A percentile compares a stretch with the other conserved stretches of the same genome.
Conservation (phyloP, 2,797 vertebrate species). For the Gallinago stenura region DNA sequence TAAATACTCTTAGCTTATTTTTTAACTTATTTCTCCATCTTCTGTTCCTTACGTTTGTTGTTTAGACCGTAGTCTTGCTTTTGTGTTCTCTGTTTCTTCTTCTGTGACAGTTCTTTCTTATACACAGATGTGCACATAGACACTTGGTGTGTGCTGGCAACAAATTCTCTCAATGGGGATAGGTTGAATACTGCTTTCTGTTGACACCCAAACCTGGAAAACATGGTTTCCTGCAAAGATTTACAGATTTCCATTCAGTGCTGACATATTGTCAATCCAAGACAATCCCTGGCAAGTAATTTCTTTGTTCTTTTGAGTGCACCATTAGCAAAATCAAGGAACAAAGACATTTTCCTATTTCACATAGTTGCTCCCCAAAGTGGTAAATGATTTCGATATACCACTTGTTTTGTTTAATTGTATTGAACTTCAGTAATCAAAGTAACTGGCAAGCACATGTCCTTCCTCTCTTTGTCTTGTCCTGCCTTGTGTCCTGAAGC, state of each 20-base stretch:
- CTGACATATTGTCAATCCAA: background rate
- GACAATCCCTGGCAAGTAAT: background rate
- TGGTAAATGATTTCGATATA: background rate
- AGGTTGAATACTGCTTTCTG: background rate
- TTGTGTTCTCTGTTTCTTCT: background rate
- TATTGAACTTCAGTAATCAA: background rate
- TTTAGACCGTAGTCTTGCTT: background rate
- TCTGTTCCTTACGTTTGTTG: background rate
- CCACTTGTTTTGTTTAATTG: background rate
- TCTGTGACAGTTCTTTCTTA: background rate
- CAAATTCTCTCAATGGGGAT: background rate
- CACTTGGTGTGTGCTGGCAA: background rate
- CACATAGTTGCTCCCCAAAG: background rate
- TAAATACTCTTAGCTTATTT: background rate
- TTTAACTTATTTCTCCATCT: background rate
- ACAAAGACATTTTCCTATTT: background rate
- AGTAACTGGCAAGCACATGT: background rate
- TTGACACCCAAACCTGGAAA: background rate
- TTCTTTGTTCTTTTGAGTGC: background rate
- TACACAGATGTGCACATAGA: fast-evolving
- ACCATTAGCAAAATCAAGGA: constrained; percentile 5
- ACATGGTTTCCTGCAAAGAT: background rate
- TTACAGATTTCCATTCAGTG: background rate
- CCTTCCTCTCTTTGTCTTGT: background rate
- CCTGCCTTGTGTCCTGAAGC: background rate